Percentiles rank a stretch among this genome's conserved stretches.
Conservation (phyloP, 2,888 invertebrate genomes). For the Strigamia transsilvanica region DNA sequence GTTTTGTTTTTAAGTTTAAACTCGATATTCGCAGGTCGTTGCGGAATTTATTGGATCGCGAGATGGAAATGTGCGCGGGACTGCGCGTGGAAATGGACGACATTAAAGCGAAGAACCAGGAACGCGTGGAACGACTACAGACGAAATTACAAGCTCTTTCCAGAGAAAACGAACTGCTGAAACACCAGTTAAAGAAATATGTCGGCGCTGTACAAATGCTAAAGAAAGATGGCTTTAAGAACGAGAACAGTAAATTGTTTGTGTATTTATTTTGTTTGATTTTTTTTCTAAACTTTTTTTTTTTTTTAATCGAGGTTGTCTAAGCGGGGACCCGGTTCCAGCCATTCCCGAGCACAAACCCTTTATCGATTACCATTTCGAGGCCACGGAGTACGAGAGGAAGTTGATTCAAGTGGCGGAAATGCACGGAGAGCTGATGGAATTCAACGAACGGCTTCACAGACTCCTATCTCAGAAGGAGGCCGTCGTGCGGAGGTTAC, state of each 20-base stretch:
- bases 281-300: neutral
- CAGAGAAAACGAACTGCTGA: slow-evolving; percentile 83
- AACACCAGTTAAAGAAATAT: slow-evolving; percentile 85
- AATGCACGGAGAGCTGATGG: slow-evolving; percentile 94
- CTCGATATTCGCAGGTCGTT: slow-evolving; percentile 58
- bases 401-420: slow-evolving; percentile 89
- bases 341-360: slow-evolving; percentile 52
- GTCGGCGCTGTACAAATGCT: slow-evolving; percentile 88
- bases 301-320: slow-evolving; percentile 42
- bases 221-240: slow-evolving; percentile 68
- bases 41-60: slow-evolving; percentile 62
- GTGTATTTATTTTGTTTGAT: neutral
- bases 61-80: slow-evolving; percentile 65
- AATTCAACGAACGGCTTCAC: slow-evolving; percentile 85
- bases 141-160: slow-evolving; percentile 71
- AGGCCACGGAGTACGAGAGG: slow-evolving; percentile 81
- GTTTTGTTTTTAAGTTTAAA: slow-evolving; percentile 67
- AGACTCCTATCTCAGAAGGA: slow-evolving; percentile 74
- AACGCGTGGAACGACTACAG: slow-evolving; percentile 64
- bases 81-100: slow-evolving; percentile 69
- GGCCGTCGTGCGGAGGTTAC: slow-evolving; percentile 69
- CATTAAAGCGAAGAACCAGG: slow-evolving; percentile 61
- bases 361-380: slow-evolving; percentile 68
- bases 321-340: slow-evolving; percentile 52
- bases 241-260: slow-evolving; percentile 17